Percentiles rank a stretch among this genome's conserved stretches.
Conservation (phyloP, 2,888 invertebrate genomes). For the Aphidius colemani region DNA sequence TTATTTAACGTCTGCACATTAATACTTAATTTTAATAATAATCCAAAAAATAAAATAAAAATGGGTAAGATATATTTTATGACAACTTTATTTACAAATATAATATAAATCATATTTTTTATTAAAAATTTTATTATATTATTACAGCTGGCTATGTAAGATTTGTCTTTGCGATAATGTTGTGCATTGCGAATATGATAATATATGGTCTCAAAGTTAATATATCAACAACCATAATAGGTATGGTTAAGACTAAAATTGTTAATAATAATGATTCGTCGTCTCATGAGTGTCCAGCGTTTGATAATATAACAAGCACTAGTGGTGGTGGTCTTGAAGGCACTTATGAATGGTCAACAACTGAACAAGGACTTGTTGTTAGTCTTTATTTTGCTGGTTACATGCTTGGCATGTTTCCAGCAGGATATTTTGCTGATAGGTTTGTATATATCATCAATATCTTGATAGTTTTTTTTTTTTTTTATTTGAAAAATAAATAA, state of each 20-base stretch:
- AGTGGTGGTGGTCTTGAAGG: conserved; percentile 43
- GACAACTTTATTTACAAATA: not conserved
- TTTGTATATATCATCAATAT: conserved; percentile 33
- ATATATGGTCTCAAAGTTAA: conserved; percentile 56
- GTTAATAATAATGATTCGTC: conserved; percentile 17
- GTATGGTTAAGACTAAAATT: conserved; percentile 48
- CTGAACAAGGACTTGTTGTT: conserved; percentile 50
- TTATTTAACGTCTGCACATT: not conserved
- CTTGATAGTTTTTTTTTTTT: not conserved
- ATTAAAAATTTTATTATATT: conserved; percentile 14
- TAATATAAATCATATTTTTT: conserved; percentile 1
- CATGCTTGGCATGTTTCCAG: conserved; percentile 54
- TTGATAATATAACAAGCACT: conserved; percentile 12
- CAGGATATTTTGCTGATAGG: conserved; percentile 56
- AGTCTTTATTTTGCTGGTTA: conserved; percentile 57
- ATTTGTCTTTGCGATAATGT: conserved; percentile 53
- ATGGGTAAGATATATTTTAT: not conserved
- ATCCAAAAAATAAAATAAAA: not conserved
- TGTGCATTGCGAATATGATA: conserved; percentile 57
- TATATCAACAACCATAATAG: conserved; percentile 51
- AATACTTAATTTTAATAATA: not conserved
- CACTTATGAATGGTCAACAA: conserved; percentile 50
- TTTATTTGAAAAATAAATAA: not conserved
- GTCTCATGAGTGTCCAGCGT: conserved; percentile 43
- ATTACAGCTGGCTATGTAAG: conserved; percentile 45